A percentile compares a stretch with the other conserved stretches of the same genome.
Conservation (phyloP, 2,888 invertebrate species). For the Acanthosoma haemorrhoidale region DNA sequence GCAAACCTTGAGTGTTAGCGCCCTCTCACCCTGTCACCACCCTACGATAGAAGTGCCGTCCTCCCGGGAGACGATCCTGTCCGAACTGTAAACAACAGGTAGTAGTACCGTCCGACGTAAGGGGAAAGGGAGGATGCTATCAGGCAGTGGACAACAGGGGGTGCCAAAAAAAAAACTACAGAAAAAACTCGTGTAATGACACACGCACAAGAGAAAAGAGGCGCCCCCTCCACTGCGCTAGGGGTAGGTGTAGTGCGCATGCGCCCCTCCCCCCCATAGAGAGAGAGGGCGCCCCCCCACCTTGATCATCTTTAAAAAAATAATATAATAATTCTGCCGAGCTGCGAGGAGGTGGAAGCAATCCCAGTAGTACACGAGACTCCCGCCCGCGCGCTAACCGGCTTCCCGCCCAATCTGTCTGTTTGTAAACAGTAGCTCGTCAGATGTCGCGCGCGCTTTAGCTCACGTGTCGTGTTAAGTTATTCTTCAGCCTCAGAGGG, state of each 20-base stretch:
- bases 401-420: neutral
- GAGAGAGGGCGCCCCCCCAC: neutral
- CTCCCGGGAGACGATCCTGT: too few species aligned
- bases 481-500: too few species aligned
- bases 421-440: neutral
- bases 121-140: too few species aligned
- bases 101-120: too few species aligned
- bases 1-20: too few species aligned
- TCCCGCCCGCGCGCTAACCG: neutral
- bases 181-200: neutral
- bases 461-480: neutral
- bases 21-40: too few species aligned
- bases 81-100: neutral
- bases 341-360: neutral
- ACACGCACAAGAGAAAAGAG: too few species aligned
- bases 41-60: too few species aligned
- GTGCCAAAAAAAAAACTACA: neutral
- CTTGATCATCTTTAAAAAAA: slow-evolving; percentile 1
- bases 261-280: neutral
- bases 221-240: too few species aligned
- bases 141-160: neutral
- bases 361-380: neutral
- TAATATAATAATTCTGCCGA: neutral
- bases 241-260: neutral
- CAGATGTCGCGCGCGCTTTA: neutral